A percentile compares a stretch with the other conserved stretches of the same genome.
These are phyloP conservation scores for Eupsilia transversa DNA, from an alignment of 2,888 invertebrate genomes.

Conservation along the genomic window DNA sequence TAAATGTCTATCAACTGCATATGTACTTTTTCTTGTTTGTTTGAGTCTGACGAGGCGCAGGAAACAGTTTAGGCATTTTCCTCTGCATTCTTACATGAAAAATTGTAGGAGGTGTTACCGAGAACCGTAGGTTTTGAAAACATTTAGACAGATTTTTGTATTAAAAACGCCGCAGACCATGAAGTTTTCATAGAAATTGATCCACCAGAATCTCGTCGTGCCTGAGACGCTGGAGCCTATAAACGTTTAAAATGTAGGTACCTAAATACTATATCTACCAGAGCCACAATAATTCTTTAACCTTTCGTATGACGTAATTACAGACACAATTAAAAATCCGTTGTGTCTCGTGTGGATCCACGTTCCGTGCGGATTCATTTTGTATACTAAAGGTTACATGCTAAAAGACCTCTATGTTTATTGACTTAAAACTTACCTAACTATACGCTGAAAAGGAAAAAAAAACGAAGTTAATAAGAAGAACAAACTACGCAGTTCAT, in stretches of 20 bases:
- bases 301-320: too few relatives aligned
- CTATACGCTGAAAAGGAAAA: neutral
- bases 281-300: neutral
- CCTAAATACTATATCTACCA: neutral
- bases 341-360: too few relatives aligned
- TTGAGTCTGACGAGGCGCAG: neutral
- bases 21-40: slow-evolving; percentile 11
- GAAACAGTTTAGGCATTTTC: neutral
- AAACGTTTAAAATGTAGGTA: neutral
- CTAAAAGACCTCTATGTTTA: neutral
- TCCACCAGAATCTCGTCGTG: neutral
- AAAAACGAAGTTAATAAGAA: neutral
- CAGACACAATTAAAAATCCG: too few relatives aligned
- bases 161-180: neutral
- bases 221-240: neutral
- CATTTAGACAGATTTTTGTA: neutral
- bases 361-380: too few relatives aligned
- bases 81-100: neutral
- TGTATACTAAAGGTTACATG: too few relatives aligned
- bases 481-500: slow-evolving; percentile 6
- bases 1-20: slow-evolving; percentile 25
- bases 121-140: neutral
- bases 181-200: neutral
- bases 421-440: neutral
- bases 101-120: too few relatives aligned